These are phyloP conservation scores for Xerus inauris DNA, from an alignment of 2,113 vertebrate genomes.

Conservation along the genomic window DNA sequence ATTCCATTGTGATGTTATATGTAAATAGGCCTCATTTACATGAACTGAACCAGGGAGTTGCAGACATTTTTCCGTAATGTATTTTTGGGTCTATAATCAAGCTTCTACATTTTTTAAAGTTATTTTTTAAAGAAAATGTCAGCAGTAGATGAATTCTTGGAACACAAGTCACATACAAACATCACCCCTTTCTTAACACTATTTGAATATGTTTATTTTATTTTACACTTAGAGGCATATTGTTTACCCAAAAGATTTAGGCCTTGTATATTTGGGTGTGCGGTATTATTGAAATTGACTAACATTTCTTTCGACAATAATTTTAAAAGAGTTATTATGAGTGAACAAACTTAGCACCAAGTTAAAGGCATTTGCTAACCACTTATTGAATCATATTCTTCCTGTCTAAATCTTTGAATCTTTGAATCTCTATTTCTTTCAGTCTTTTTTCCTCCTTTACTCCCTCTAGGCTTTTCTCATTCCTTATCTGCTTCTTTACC, in stretches of 20 bases:
- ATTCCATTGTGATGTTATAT: slow-evolving; percentile 52
- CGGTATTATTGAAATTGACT: slow-evolving; percentile 25
- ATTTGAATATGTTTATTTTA: slow-evolving; percentile 55
- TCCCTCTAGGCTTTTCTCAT: no score
- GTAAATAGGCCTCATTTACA: slow-evolving; percentile 48
- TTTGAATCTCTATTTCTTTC: background rate
- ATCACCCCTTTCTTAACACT: background rate
- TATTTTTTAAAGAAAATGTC: background rate
- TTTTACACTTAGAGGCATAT: background rate
- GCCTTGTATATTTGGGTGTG: background rate
- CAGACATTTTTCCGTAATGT: slow-evolving; percentile 28
- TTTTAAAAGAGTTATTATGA: background rate
- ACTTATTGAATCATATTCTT: background rate
- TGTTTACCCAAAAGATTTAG: slow-evolving; percentile 54
- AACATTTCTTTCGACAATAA: slow-evolving; percentile 39
- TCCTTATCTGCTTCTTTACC: background rate
- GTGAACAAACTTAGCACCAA: background rate
- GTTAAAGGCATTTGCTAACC: background rate
- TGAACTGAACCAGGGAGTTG: background rate
- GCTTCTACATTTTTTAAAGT: background rate
- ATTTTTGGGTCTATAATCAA: background rate
- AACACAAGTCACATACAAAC: slow-evolving; percentile 43
- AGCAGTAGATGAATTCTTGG: slow-evolving; percentile 10
- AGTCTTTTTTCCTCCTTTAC: background rate
- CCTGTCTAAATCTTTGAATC: background rate